Evolutionary conservation across 2,888 invertebrate genomes (phyloP).

Genomic region (Pristionchus fissidentatus): DNA sequence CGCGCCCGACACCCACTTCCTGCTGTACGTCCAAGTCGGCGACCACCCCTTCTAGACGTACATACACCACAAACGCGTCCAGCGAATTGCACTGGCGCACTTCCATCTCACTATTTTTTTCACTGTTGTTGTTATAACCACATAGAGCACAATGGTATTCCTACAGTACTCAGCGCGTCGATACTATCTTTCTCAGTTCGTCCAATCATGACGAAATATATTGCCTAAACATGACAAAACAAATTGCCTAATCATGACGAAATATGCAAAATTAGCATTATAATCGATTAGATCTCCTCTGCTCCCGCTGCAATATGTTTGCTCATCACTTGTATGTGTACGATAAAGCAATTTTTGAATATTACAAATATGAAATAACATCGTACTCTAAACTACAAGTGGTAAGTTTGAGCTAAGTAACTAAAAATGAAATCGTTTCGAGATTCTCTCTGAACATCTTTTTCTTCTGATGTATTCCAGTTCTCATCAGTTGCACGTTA

Average conservation of each 20-base stretch:
- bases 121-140: background rate
- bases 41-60: constrained; percentile 61
- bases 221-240: background rate
- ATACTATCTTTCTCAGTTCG: background rate
- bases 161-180: too few species aligned
- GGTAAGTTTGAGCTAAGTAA: too few species aligned
- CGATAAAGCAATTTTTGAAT: too few species aligned
- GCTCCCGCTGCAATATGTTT: constrained; percentile 3
- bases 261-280: background rate
- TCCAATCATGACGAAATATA: background rate
- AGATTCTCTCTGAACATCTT: too few species aligned
- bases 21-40: constrained; percentile 63
- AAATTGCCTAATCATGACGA: background rate
- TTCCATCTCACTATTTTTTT: background rate
- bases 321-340: background rate
- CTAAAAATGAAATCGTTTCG: too few species aligned
- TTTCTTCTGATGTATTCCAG: too few species aligned
- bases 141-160: too few species aligned
- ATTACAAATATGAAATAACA: too few species aligned
- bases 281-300: constrained; percentile 26
- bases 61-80: background rate
- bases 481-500: too few species aligned
- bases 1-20: constrained; percentile 63
- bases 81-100: background rate
- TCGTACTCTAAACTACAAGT: too few species aligned